These are phyloP conservation scores for Petrocephalus zakoni DNA, from an alignment of 2,113 vertebrate genomes.

Conservation along the genomic window DNA sequence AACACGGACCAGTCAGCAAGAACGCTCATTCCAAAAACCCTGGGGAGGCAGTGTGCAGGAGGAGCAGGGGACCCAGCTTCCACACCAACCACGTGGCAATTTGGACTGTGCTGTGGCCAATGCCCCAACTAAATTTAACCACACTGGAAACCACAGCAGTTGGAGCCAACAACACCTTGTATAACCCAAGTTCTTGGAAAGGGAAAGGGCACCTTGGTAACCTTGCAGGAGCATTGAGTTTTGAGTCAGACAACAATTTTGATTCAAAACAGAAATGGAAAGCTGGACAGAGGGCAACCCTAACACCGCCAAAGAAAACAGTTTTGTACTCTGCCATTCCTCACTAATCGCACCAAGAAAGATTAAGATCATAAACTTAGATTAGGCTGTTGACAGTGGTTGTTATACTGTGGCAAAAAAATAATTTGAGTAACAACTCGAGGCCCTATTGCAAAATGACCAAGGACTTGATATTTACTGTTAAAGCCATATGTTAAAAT, in stretches of 20 bases:
- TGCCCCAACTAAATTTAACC: background rate
- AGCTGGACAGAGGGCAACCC: background rate
- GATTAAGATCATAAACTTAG: background rate
- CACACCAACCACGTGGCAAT: background rate
- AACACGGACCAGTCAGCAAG: background rate
- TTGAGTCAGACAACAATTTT: background rate
- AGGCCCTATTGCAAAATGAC: background rate
- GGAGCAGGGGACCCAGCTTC: background rate
- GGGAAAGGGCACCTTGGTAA: background rate
- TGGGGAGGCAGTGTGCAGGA: background rate
- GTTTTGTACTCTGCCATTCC: background rate
- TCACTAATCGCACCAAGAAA: background rate
- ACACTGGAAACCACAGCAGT: slow-evolving; percentile 36
- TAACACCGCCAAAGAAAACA: background rate
- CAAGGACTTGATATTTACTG: background rate
- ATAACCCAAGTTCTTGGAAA: background rate
- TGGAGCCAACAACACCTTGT: slow-evolving; percentile 34
- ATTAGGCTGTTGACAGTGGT: background rate
- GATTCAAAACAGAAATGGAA: background rate
- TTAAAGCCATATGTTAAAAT: background rate
- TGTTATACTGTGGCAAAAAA: background rate
- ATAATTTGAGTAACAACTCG: background rate
- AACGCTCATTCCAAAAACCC: background rate
- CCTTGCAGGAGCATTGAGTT: background rate
- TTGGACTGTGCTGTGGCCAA: background rate